Percentiles rank a stretch among this genome's conserved stretches.
Evolutionary conservation across 2,888 invertebrate genomes (phyloP).

Genomic region (Ormyrus nitidulus): DNA sequence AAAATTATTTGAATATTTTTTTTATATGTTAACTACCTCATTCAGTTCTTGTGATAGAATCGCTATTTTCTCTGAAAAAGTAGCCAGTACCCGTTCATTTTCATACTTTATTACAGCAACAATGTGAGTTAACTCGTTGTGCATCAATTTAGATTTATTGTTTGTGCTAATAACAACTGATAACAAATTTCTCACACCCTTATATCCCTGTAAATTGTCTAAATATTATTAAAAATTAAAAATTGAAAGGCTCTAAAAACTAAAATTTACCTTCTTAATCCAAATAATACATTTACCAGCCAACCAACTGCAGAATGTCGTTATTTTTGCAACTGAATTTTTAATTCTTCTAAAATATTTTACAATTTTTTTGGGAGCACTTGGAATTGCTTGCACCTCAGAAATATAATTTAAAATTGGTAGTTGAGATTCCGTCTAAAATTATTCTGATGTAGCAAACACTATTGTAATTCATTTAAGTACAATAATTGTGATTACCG

Average conservation of each 20-base stretch:
- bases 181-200: conserved; percentile 43
- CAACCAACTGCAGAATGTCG: conserved; percentile 62
- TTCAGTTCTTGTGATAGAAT: conserved; percentile 33
- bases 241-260: neutral
- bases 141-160: conserved; percentile 1
- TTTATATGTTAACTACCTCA: conserved; percentile 14
- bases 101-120: conserved; percentile 38
- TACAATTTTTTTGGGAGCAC: conserved; percentile 7
- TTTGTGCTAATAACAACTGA: conserved; percentile 25
- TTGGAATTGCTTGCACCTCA: neutral
- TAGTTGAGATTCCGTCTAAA: conserved; percentile 28
- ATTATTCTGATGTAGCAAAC: neutral
- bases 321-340: conserved; percentile 48
- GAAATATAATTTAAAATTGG: conserved; percentile 22
- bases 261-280: conserved; percentile 59
- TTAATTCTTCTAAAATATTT: conserved; percentile 33
- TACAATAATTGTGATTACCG: conserved; percentile 7
- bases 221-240: neutral
- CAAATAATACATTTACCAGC: conserved; percentile 59
- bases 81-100: conserved; percentile 21
- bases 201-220: conserved; percentile 57
- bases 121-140: conserved; percentile 34
- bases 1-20: neutral
- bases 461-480: neutral
- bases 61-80: conserved; percentile 39